phyloP scores from a whole-genome alignment of 2,113 vertebrate species.

The Dunckerocampus dactyliophorus region DNA sequence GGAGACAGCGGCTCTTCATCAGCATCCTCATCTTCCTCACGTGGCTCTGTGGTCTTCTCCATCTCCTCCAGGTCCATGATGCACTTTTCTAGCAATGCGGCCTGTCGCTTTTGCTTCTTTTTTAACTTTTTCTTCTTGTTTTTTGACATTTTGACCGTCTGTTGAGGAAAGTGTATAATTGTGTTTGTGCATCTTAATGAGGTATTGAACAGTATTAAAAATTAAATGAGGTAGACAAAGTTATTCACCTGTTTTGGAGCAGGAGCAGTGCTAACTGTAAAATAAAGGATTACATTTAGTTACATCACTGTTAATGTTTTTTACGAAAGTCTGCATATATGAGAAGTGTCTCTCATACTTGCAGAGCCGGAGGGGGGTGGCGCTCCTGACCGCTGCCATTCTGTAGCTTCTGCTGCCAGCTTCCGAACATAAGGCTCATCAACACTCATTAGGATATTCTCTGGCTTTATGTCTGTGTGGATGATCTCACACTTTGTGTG shows the following conservation, averaged over 20 bases:
- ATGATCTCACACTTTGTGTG: slow-evolving; percentile 96
- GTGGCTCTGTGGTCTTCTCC: slow-evolving; percentile 73
- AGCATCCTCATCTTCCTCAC: slow-evolving; percentile 78
- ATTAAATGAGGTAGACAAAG: not conserved
- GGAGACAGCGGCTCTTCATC: slow-evolving; percentile 77
- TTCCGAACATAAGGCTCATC: slow-evolving; percentile 88
- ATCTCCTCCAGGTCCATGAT: slow-evolving; percentile 94
- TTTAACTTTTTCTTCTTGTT: slow-evolving; percentile 99
- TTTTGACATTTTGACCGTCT: slow-evolving; percentile 96
- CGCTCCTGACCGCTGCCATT: slow-evolving; percentile 95
- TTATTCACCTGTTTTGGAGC: slow-evolving; percentile 88
- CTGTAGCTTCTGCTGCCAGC: slow-evolving; percentile 92
- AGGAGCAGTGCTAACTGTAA: slow-evolving; percentile 96
- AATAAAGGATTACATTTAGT: slow-evolving; percentile 27
- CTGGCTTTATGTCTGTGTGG: slow-evolving; percentile 97
- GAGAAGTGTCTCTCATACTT: slow-evolving; percentile 67
- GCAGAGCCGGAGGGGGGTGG: slow-evolving; percentile 95
- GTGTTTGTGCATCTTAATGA: not conserved
- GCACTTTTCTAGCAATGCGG: slow-evolving; percentile 91
- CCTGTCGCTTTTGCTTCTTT: slow-evolving; percentile 98
- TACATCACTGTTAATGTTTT: not conserved
- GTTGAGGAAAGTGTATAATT: slow-evolving; percentile 9
- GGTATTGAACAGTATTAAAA: not conserved
- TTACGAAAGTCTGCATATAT: not conserved
- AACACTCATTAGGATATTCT: slow-evolving; percentile 93